Evolutionary conservation across 2,797 vertebrate genomes (phyloP).

Genomic region (Smutsia gigantea): DNA sequence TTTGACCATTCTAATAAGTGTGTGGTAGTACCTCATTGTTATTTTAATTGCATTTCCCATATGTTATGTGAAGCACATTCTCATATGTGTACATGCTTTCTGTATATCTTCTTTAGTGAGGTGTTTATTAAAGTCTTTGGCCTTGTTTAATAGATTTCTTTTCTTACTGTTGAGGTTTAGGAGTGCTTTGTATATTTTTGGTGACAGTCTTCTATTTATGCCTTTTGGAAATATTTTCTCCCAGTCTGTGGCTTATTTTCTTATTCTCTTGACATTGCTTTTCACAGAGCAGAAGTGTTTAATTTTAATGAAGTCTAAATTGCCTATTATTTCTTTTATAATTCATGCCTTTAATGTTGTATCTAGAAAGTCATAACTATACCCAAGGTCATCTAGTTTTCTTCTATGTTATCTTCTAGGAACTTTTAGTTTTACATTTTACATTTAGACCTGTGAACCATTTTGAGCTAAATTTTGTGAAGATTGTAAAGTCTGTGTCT

Average conservation of each 20-base stretch:
- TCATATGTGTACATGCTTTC: neutral
- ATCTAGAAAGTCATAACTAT: neutral
- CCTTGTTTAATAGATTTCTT: neutral
- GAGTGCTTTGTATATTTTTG: neutral
- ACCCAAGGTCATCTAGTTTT: neutral
- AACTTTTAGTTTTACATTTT: neutral
- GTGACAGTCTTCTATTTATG: neutral
- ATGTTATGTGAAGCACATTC: neutral
- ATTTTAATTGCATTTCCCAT: neutral
- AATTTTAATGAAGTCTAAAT: neutral
- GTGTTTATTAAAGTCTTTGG: neutral
- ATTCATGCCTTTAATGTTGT: neutral
- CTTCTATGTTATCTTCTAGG: neutral
- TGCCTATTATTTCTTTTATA: neutral
- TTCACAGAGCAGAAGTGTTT: neutral
- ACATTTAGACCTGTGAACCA: neutral
- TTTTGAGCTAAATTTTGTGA: neutral
- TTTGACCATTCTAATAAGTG: neutral
- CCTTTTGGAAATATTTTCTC: neutral
- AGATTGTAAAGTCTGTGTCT: neutral
- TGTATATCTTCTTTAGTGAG: neutral
- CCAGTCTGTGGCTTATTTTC: neutral
- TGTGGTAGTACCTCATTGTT: neutral
- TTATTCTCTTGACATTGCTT: neutral
- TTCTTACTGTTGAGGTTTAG: neutral